A percentile compares a stretch with the other conserved stretches of the same genome.
These are phyloP conservation scores for Drosophila algonquin DNA, from an alignment of 2,888 invertebrate species.

Conservation along the genomic window DNA sequence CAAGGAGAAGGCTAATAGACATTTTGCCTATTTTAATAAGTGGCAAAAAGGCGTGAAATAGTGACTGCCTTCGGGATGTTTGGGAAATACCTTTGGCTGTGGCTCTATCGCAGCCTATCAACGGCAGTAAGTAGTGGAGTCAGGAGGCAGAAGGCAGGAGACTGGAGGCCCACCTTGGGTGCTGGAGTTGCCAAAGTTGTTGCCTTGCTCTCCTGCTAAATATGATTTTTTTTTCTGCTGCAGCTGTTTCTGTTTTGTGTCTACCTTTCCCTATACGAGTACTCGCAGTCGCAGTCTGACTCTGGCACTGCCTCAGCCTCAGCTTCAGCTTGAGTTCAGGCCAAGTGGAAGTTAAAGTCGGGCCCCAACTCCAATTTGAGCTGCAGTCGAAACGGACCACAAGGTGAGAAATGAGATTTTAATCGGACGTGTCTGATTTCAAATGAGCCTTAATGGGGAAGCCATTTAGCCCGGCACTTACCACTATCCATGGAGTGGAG, in stretches of 20 bases:
- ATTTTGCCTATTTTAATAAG: constrained; percentile 81
- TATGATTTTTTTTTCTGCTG: constrained; percentile 63
- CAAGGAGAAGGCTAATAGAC: constrained; percentile 60
- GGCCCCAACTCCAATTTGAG: constrained; percentile 61
- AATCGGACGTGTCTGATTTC: constrained; percentile 85
- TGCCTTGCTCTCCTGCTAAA: constrained; percentile 53
- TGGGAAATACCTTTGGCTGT: constrained; percentile 38
- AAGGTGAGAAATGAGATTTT: constrained; percentile 85
- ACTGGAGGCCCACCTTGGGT: constrained; percentile 29
- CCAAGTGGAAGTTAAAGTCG: too few relatives aligned
- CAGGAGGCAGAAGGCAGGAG: background rate
- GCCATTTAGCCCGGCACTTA: constrained; percentile 80
- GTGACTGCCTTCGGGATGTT: constrained; percentile 46
- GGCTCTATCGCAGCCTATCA: constrained; percentile 67
- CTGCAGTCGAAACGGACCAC: constrained; percentile 67
- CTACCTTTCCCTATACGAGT: constrained; percentile 31
- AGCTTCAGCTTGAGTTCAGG: background rate
- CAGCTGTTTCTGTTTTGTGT: constrained; percentile 68
- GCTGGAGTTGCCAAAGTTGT: constrained; percentile 27
- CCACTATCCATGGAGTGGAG: constrained; percentile 40
- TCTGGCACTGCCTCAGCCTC: background rate
- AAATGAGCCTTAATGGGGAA: constrained; percentile 84
- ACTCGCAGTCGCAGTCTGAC: background rate
- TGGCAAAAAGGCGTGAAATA: constrained; percentile 81
- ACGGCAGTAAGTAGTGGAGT: constrained; percentile 50